Percentiles rank a stretch among this genome's conserved stretches.
Evolutionary conservation across 2,113 vertebrate species (phyloP).

Genomic region (Onychorhynchus coronatus): DNA sequence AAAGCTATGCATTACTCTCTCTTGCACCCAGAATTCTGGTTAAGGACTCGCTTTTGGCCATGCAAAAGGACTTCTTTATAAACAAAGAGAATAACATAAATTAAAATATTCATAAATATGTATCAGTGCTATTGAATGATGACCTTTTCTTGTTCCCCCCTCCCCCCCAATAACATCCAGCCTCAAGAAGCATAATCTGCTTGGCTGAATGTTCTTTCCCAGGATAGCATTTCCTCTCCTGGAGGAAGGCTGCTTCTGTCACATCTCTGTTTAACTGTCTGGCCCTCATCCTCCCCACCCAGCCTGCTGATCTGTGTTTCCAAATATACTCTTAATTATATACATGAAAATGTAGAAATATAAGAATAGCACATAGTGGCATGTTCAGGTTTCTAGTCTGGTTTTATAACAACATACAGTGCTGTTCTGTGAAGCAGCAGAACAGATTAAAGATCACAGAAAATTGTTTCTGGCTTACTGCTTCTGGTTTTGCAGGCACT

Average conservation of each 20-base stretch:
- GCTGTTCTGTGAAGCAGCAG: not conserved
- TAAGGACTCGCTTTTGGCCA: not conserved
- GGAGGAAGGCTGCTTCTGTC: constrained; percentile 16
- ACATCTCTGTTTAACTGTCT: constrained; percentile 28
- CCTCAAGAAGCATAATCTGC: not conserved
- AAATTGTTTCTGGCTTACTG: not conserved
- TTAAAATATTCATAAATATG: not conserved
- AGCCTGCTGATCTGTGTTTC: constrained; percentile 4
- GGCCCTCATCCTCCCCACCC: constrained; percentile 7
- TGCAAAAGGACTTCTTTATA: not conserved
- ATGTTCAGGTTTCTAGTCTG: not conserved
- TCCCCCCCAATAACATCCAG: not conserved
- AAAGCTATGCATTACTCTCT: not conserved
- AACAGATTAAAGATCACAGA: constrained; percentile 40
- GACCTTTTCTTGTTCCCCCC: not conserved
- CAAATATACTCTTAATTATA: constrained; percentile 29
- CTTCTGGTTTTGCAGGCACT: not conserved
- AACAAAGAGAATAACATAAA: not conserved
- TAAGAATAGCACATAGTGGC: not conserved
- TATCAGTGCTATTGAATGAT: not conserved
- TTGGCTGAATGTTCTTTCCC: not conserved
- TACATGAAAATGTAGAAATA: not conserved
- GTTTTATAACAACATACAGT: not conserved
- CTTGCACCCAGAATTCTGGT: not conserved
- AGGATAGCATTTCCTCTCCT: constrained; percentile 44